Conservation (phyloP, 2,113 vertebrate genomes). For the Symphodus melops region DNA sequence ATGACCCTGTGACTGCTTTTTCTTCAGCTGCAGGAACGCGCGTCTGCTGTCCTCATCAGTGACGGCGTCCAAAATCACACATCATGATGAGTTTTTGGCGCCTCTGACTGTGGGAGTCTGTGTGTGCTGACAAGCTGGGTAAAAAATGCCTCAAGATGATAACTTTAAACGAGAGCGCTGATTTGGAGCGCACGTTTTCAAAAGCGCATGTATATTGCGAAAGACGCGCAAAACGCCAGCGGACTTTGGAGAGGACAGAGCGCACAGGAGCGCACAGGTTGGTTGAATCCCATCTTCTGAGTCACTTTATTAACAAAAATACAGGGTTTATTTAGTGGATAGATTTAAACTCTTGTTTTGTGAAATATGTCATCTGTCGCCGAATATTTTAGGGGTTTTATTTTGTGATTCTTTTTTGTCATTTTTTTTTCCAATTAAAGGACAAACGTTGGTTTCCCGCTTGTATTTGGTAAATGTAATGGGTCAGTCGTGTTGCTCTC, state of each 20-base stretch:
- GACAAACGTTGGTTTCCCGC: no score
- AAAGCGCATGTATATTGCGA: neutral
- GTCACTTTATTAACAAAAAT: neutral
- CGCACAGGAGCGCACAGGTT: slow-evolving; percentile 52
- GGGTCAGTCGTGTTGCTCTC: neutral
- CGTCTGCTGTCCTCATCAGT: neutral
- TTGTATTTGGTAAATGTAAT: neutral
- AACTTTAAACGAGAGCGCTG: neutral
- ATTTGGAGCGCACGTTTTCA: slow-evolving; percentile 8
- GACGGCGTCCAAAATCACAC: neutral
- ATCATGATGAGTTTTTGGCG: neutral
- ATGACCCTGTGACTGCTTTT: slow-evolving; percentile 1
- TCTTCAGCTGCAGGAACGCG: neutral
- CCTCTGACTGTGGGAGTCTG: neutral
- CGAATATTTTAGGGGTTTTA: neutral
- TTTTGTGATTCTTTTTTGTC: neutral
- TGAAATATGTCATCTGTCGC: no score
- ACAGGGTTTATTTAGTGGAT: neutral
- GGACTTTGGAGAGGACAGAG: slow-evolving; percentile 25
- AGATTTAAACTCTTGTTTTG: no score
- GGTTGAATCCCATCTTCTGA: neutral
- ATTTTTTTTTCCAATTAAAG: neutral
- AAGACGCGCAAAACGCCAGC: slow-evolving; percentile 20
- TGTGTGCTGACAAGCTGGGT: neutral
- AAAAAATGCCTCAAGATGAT: slow-evolving; percentile 40